Conservation (phyloP, 2,113 vertebrate species). For the Megaptera novaeangliae region DNA sequence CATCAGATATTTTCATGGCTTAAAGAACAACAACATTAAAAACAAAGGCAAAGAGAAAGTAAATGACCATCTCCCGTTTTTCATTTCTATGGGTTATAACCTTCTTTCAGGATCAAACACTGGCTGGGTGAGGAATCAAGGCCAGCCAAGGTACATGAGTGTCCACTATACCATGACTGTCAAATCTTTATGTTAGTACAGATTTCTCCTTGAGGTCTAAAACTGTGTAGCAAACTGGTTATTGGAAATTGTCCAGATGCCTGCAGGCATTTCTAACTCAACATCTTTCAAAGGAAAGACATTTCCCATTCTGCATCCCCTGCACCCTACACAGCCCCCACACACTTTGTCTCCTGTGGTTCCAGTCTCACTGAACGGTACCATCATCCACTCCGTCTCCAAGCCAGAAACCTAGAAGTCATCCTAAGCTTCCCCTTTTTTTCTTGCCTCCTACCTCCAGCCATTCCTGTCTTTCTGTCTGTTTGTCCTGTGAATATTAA, state of each 20-base stretch:
- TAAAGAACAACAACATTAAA: neutral
- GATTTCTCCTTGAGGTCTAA: neutral
- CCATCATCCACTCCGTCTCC: fast-evolving
- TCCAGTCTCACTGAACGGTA: fast-evolving
- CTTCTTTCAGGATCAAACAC: neutral
- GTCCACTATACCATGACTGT: neutral
- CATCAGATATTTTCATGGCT: neutral
- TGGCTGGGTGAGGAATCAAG: neutral
- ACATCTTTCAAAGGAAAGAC: neutral
- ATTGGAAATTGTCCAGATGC: neutral
- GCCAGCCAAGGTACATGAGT: fast-evolving
- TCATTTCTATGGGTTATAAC: neutral
- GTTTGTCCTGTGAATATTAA: neutral
- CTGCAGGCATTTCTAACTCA: neutral
- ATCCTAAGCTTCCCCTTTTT: fast-evolving
- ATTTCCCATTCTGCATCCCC: neutral
- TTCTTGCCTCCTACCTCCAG: neutral
- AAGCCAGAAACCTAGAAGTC: neutral
- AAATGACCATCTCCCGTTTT: neutral
- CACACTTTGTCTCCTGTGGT: neutral
- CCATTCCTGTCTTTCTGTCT: neutral
- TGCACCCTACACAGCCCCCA: fast-evolving
- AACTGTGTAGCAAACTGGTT: neutral
- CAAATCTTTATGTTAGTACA: neutral
- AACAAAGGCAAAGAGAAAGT: neutral